Conservation (phyloP, 64 coral and sea anemone species). For the Porites australiensis region DNA sequence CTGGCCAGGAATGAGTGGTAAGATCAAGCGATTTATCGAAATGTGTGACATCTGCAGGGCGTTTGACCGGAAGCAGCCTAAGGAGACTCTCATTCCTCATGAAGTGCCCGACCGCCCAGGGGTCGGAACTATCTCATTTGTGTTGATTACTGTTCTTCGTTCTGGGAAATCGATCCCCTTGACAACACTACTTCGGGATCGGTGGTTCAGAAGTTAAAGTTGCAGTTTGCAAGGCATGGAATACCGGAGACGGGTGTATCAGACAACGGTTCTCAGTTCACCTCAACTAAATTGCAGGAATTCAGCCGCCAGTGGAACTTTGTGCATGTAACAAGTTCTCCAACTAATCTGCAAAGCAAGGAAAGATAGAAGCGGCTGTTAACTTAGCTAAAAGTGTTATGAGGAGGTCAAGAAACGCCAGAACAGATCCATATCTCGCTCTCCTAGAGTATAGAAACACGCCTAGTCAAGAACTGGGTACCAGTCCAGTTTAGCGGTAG, state of each 20-base stretch:
- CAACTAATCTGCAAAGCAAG: background rate
- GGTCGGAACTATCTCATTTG: background rate
- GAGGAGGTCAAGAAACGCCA: background rate
- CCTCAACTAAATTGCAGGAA: background rate
- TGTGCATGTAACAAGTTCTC: background rate
- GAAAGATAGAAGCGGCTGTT: constrained; percentile 12
- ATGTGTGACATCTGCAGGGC: constrained; percentile 19
- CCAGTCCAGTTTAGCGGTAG: background rate
- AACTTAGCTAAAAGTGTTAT: background rate
- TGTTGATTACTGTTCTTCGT: background rate
- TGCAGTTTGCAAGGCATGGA: constrained; percentile 37
- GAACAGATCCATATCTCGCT: background rate
- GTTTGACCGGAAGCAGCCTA: constrained; percentile 17
- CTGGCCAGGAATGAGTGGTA: constrained; percentile 17
- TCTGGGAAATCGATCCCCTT: background rate
- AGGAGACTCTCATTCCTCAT: background rate
- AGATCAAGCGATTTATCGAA: constrained; percentile 32
- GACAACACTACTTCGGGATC: background rate
- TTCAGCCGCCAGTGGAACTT: background rate
- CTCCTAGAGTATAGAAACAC: constrained; percentile 14
- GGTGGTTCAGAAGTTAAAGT: background rate
- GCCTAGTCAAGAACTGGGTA: background rate
- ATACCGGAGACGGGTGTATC: background rate
- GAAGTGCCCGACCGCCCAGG: background rate
- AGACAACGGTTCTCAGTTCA: no score